Evolutionary conservation across 2,888 invertebrate species (phyloP).

Genomic region (Melanostoma mellinum): DNA sequence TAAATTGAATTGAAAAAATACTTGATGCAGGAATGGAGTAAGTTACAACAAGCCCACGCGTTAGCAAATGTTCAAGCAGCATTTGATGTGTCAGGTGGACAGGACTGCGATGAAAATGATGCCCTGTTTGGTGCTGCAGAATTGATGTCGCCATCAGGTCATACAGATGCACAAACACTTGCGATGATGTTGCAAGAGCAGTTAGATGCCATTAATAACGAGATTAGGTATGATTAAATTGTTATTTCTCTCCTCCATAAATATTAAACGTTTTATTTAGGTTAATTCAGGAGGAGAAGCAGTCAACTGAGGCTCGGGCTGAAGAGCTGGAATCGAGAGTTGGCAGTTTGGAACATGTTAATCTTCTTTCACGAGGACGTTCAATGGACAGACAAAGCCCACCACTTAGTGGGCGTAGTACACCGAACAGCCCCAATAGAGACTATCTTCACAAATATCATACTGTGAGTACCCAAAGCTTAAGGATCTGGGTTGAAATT

Average conservation of each 20-base stretch:
- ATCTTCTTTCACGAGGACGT: constrained; percentile 89
- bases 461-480: constrained; percentile 88
- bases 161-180: constrained; percentile 97
- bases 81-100: constrained; percentile 94
- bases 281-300: constrained; percentile 96
- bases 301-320: constrained; percentile 97
- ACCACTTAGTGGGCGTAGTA: constrained; percentile 94
- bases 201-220: constrained; percentile 99
- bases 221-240: constrained; percentile 86
- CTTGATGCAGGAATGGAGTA: constrained; percentile 91
- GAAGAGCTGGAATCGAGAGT: constrained; percentile 98
- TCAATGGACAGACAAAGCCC: constrained; percentile 89
- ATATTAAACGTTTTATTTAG: constrained; percentile 74
- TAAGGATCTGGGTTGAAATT: not conserved
- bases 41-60: constrained; percentile 95
- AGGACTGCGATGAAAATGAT: constrained; percentile 91
- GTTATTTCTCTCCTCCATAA: not conserved
- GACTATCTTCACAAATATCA: constrained; percentile 97
- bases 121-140: constrained; percentile 89
- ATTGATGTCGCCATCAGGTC: constrained; percentile 87
- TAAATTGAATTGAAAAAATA: not conserved
- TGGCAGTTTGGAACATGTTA: constrained; percentile 97
- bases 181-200: constrained; percentile 99
- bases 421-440: constrained; percentile 92
- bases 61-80: constrained; percentile 96